Percentiles rank a stretch among this genome's conserved stretches.
Conservation (phyloP, 2,797 vertebrate species). For the Muscicapa striata region DNA sequence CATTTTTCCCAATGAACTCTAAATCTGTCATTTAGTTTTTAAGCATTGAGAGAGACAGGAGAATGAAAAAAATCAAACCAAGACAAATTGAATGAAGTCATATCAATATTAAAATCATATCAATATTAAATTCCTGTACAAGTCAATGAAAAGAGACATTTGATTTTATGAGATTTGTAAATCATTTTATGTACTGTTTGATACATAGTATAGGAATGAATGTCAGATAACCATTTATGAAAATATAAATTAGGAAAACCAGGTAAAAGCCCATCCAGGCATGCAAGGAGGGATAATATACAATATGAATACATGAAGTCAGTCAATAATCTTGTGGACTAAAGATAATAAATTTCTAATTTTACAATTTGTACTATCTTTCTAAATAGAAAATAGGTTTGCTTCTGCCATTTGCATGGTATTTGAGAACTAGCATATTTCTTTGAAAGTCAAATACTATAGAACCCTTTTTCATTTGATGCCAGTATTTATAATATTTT, state of each 20-base stretch:
- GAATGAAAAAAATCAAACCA: background rate
- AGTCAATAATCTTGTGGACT: background rate
- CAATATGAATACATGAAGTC: background rate
- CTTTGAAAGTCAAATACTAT: background rate
- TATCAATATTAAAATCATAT: slow-evolving; percentile 54
- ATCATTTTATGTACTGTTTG: slow-evolving; percentile 26
- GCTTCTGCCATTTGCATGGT: background rate
- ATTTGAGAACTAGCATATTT: background rate
- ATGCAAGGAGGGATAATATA: background rate
- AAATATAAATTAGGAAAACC: slow-evolving; percentile 34
- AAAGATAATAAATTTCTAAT: slow-evolving; percentile 47
- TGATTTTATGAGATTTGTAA: slow-evolving; percentile 56
- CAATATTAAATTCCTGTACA: slow-evolving; percentile 52
- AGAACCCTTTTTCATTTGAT: background rate
- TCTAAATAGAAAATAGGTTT: background rate
- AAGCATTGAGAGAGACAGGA: background rate
- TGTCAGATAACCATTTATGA: slow-evolving; percentile 23
- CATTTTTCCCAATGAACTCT: slow-evolving; percentile 33
- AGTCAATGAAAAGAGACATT: slow-evolving; percentile 50
- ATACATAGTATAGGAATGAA: slow-evolving; percentile 23
- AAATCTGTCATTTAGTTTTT: slow-evolving; percentile 44
- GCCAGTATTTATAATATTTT: background rate
- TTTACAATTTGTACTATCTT: slow-evolving; percentile 13
- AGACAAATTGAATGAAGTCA: slow-evolving; percentile 27
- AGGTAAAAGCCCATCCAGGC: background rate